Conservation (phyloP, 2,113 vertebrate species). For the Amphiprion percula region DNA sequence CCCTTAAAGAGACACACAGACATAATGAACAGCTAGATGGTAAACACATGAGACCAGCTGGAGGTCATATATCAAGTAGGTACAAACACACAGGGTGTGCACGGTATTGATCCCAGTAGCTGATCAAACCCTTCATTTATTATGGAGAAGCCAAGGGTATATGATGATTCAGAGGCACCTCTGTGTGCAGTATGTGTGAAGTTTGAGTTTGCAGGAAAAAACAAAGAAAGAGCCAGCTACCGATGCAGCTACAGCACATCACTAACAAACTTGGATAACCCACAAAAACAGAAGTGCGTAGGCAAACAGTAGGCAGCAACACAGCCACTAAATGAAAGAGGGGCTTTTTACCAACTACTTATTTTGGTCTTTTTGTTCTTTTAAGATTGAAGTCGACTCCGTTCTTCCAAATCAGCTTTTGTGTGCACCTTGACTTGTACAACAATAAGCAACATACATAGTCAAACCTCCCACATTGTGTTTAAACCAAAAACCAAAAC, state of each 20-base stretch:
- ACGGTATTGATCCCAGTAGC: constrained; percentile 60
- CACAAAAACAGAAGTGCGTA: background rate
- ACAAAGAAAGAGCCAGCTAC: constrained; percentile 5
- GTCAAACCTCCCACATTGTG: background rate
- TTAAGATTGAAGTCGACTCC: background rate
- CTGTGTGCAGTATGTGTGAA: constrained; percentile 10
- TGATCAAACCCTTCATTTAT: constrained; percentile 69
- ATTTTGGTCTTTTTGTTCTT: background rate
- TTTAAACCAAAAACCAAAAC: constrained; percentile 39
- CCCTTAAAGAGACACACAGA: background rate
- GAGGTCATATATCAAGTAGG: constrained; percentile 66
- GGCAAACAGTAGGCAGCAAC: constrained; percentile 3
- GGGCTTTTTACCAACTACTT: background rate
- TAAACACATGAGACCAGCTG: constrained; percentile 36
- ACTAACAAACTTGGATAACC: background rate
- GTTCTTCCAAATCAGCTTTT: constrained; percentile 8
- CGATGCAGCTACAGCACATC: background rate
- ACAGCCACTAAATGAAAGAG: background rate
- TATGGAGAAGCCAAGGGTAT: constrained; percentile 48
- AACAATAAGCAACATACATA: background rate
- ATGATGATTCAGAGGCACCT: constrained; percentile 62
- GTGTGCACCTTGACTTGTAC: background rate
- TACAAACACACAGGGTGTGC: constrained; percentile 50
- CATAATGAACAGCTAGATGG: background rate
- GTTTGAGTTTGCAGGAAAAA: background rate